phyloP scores from a whole-genome alignment of 1,140 invertebrate species.

The Solenopsis fugax region DNA sequence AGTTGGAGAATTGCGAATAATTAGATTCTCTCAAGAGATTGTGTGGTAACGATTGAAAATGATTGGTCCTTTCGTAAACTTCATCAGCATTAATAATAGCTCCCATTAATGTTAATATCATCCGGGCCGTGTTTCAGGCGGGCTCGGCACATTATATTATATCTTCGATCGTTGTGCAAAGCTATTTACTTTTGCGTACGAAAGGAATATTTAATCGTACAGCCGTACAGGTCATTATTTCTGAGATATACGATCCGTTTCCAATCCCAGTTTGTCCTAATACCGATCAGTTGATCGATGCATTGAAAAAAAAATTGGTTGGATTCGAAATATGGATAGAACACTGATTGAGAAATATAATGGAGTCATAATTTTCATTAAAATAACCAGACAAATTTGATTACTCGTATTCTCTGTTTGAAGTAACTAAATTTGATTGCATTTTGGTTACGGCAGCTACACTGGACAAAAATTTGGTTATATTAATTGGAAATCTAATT shows the following conservation, averaged over 20 bases:
- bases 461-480: too few relatives aligned
- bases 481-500: too few relatives aligned
- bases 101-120: conserved; percentile 28
- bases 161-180: conserved; percentile 7
- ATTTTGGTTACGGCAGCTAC: too few relatives aligned
- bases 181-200: background rate
- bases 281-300: background rate
- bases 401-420: too few relatives aligned
- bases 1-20: conserved; percentile 28
- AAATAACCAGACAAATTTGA: too few relatives aligned
- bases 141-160: background rate
- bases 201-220: background rate
- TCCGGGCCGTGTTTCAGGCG: background rate
- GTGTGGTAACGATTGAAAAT: conserved; percentile 3
- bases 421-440: too few relatives aligned
- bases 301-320: background rate
- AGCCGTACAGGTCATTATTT: background rate
- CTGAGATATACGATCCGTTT: background rate
- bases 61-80: conserved; percentile 1
- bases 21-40: conserved; percentile 36
- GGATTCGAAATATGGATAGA: too few relatives aligned
- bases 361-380: too few relatives aligned
- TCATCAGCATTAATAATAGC: conserved; percentile 35
- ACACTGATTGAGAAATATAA: too few relatives aligned
- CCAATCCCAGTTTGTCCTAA: background rate